phyloP scores from a whole-genome alignment of 1,140 invertebrate species.

The Cheumatopsyche charites region DNA sequence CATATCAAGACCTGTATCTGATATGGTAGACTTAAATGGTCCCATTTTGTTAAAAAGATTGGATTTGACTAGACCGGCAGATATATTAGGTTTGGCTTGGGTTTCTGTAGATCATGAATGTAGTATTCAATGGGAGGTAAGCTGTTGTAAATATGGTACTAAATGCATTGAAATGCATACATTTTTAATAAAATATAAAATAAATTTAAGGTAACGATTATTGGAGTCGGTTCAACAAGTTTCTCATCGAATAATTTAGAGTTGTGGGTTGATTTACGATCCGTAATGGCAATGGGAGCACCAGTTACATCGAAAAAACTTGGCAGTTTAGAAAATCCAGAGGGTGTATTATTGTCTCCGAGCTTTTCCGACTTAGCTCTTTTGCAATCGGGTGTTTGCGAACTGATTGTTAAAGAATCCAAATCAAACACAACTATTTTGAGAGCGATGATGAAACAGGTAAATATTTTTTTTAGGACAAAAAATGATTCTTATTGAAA shows the following conservation, averaged over 20 bases:
- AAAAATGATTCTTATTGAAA: neutral
- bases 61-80: constrained; percentile 58
- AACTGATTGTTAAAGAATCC: constrained; percentile 64
- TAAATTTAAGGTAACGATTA: constrained; percentile 36
- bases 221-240: constrained; percentile 32
- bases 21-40: constrained; percentile 71
- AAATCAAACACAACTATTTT: constrained; percentile 57
- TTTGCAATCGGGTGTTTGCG: constrained; percentile 66
- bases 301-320: constrained; percentile 61
- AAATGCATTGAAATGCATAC: too few relatives aligned
- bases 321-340: constrained; percentile 68
- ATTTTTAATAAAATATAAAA: constrained; percentile 7
- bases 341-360: constrained; percentile 67
- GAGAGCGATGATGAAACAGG: constrained; percentile 59
- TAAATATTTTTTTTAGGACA: neutral
- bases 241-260: constrained; percentile 51
- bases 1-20: constrained; percentile 71
- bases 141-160: neutral
- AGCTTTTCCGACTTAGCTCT: constrained; percentile 64
- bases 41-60: constrained; percentile 70
- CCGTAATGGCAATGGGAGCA: constrained; percentile 68
- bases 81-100: constrained; percentile 79
- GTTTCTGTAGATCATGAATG: constrained; percentile 80
- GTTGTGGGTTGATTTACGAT: constrained; percentile 69
- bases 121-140: constrained; percentile 81